These are phyloP conservation scores for Acropora tenuis DNA, from an alignment of 64 coral and sea anemone genomes.

Conservation along the genomic window DNA sequence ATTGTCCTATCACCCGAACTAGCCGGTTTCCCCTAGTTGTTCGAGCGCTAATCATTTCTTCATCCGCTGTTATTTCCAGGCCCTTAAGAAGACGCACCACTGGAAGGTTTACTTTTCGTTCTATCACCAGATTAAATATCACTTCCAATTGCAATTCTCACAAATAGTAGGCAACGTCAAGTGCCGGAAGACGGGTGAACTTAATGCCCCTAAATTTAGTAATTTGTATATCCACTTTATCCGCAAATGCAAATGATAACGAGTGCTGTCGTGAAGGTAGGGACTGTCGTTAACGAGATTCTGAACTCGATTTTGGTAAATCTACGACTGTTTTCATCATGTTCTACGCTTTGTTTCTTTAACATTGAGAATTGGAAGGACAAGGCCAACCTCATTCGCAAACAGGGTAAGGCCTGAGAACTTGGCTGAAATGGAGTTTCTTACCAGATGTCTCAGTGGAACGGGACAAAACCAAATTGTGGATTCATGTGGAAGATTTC, in stretches of 20 bases:
- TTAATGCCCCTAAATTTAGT: background rate
- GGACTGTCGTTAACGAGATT: no score
- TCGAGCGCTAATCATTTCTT: background rate
- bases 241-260: constrained; percentile 20
- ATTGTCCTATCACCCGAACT: background rate
- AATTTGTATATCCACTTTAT: constrained; percentile 35
- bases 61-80: background rate
- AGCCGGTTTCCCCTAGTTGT: no score
- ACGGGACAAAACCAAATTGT: no score
- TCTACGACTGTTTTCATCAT: no score
- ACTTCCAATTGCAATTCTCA: constrained; percentile 24
- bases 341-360: no score
- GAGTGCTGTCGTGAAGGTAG: no score
- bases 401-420: no score
- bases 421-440: no score
- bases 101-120: constrained; percentile 33
- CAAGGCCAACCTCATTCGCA: no score
- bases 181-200: background rate
- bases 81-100: constrained; percentile 3
- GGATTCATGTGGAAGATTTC: no score
- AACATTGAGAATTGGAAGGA: no score
- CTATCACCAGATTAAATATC: constrained; percentile 33
- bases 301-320: background rate
- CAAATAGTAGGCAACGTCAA: background rate
- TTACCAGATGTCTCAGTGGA: no score